Evolutionary conservation across 92 coral and sea anemone species (phyloP).

Genomic region (Zoanthus gigantus): DNA sequence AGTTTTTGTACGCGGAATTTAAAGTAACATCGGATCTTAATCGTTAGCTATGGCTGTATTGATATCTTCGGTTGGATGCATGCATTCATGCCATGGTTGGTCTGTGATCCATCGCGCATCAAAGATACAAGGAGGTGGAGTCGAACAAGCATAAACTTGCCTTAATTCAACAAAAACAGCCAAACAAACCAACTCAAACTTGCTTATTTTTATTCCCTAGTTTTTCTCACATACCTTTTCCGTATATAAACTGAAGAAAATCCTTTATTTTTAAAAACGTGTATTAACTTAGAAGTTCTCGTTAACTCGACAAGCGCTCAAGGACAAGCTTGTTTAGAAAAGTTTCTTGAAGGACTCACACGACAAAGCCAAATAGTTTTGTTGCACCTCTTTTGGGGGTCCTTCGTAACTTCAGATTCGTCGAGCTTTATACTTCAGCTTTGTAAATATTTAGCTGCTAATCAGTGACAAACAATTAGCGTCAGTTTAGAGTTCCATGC

Average conservation of each 20-base stretch:
- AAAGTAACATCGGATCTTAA: neutral
- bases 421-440: neutral
- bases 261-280: neutral
- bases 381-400: neutral
- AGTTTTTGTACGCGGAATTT: neutral
- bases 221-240: neutral
- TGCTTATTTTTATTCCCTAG: neutral
- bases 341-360: neutral
- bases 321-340: neutral
- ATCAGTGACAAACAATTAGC: neutral
- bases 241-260: neutral
- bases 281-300: neutral
- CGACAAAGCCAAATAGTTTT: neutral
- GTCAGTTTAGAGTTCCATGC: neutral
- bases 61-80: conserved; percentile 35
- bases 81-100: conserved; percentile 20
- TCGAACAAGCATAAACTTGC: conserved; percentile 32
- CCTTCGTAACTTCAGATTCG: neutral
- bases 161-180: neutral
- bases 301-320: neutral
- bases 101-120: conserved; percentile 35
- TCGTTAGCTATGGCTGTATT: neutral
- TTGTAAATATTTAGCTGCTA: neutral
- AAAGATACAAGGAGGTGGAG: conserved; percentile 11
- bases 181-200: neutral